Base-by-base conservation (phyloP, 2,113 vertebrate genomes). In the Dromaius novaehollandiae region DNA sequence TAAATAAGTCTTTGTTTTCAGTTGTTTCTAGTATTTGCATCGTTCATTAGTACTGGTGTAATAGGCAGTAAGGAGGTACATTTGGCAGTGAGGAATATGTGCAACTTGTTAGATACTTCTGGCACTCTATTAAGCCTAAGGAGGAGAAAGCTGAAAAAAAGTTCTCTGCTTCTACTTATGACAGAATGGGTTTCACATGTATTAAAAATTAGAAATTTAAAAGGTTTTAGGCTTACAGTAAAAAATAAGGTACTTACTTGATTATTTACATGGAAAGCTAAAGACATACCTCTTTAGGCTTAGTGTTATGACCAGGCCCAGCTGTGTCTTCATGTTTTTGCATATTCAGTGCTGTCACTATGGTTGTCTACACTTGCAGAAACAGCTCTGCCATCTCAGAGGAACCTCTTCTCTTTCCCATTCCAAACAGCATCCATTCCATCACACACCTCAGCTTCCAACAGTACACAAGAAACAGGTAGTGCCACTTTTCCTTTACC, bases 401-500 rank as follows among this genome's bases (percentile, higher is more conserved):
- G 7, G 9, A 89, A 82, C 4, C 4, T 50, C 40, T 80, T 74
- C 46, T 64, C 64, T 46, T 71, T 30, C 28, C 38, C 82, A 48
- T n/a, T 80, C 79, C 9, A 1, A 48, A 44, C 34, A 71, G 19
- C 0, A 1, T 30, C 70, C 19, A 25, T 86, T 88, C 53, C 40
- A 77, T 11, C 69, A 38, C 2, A 66, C 0, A 0, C 4, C 28
- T 63, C 30, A 85, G n/a, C 18, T 89, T 78, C 82, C 65, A 66
- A 34, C 13, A 38, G 40, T 3, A 36, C 20, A 17, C 24, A 55
- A 63, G 25, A 53, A 66, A 34, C 3, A 83, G 22, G 21, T 15
- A 83, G 30, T 0, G 0, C 5, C 58, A 66, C 4, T 82, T 65
- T 30, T 46, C 28, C n/a, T 40, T 7, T 2, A 2, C 10, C 17